phyloP scores from a whole-genome alignment of 2,888 invertebrate genomes.

The Hoplodrina ambigua region DNA sequence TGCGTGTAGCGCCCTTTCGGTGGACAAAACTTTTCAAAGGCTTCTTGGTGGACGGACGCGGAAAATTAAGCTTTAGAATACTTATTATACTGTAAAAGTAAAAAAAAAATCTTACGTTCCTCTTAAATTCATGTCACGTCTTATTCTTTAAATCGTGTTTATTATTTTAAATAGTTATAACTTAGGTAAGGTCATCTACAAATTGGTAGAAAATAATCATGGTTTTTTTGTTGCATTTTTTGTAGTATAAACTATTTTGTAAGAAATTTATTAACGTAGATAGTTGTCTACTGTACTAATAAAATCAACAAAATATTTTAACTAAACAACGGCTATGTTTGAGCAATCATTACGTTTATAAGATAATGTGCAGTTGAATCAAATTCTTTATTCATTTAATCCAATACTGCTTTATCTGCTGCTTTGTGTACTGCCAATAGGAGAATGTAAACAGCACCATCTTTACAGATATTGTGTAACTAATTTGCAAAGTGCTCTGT shows the following conservation, averaged over 20 bases:
- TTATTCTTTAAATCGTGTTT: background rate
- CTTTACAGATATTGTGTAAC: constrained; percentile 18
- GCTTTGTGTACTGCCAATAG: background rate
- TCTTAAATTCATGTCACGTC: background rate
- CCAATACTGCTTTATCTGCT: background rate
- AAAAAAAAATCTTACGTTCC: too few relatives aligned
- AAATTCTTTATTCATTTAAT: background rate
- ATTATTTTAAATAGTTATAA: too few relatives aligned
- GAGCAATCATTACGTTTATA: too few relatives aligned
- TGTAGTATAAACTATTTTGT: too few relatives aligned
- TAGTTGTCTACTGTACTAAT: background rate
- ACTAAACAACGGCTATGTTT: too few relatives aligned
- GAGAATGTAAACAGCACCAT: constrained; percentile 41
- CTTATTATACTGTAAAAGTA: background rate
- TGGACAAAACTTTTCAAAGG: constrained; percentile 57
- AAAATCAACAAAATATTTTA: background rate
- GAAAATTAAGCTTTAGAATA: constrained; percentile 9
- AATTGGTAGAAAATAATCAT: too few relatives aligned
- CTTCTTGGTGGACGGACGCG: constrained; percentile 28
- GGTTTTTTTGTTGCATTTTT: too few relatives aligned
- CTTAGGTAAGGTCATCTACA: too few relatives aligned
- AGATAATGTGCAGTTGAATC: too few relatives aligned
- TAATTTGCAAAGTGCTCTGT: constrained; percentile 2
- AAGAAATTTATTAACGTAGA: too few relatives aligned
- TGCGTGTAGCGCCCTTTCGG: constrained; percentile 74